Conservation (phyloP, 2,888 invertebrate genomes). For the Leptopilina myrica region DNA sequence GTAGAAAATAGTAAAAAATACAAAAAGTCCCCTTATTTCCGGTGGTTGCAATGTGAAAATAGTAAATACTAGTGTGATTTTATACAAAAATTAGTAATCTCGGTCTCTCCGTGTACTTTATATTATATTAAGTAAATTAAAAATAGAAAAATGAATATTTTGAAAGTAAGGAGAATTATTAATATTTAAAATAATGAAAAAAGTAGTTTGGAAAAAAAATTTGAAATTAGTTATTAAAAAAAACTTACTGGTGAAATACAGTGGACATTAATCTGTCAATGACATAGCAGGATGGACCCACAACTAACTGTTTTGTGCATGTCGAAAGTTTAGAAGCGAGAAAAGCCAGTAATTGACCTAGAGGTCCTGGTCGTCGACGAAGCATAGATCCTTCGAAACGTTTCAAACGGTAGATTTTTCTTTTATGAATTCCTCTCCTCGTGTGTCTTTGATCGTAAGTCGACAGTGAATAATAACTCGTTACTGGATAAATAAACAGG, state of each 20-base stretch:
- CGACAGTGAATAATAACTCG: conserved; percentile 40
- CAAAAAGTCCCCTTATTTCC: too few species aligned
- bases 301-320: conserved; percentile 64
- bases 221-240: not conserved
- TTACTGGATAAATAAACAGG: conserved; percentile 16
- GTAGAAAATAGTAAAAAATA: too few species aligned
- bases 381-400: conserved; percentile 55
- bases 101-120: too few species aligned
- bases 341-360: conserved; percentile 65
- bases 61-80: too few species aligned
- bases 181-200: too few species aligned
- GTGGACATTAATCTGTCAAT: conserved; percentile 62
- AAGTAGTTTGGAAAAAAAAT: not conserved
- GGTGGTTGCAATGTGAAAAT: too few species aligned
- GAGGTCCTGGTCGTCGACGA: conserved; percentile 65
- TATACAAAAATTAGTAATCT: too few species aligned
- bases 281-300: conserved; percentile 66
- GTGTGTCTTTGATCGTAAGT: conserved; percentile 53
- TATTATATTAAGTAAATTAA: too few species aligned
- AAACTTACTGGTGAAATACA: conserved; percentile 62
- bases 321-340: conserved; percentile 61
- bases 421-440: conserved; percentile 63
- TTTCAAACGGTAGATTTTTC: conserved; percentile 61
- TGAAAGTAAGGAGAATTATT: too few species aligned
- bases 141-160: too few species aligned